Conservation (phyloP, 2,888 invertebrate species). For the Zhuqinia jingwanae region DNA sequence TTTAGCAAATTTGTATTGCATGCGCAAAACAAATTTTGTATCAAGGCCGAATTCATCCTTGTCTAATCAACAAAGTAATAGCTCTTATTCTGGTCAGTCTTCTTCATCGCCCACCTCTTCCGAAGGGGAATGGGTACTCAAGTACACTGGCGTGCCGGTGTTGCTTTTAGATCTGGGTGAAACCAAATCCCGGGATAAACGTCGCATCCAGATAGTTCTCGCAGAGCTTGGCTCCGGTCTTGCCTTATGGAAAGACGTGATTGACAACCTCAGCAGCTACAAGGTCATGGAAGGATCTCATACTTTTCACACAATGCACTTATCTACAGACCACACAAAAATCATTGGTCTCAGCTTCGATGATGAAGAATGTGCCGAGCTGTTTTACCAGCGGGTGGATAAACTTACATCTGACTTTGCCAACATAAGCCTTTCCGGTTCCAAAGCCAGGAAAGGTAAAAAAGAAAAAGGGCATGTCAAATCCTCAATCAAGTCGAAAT, state of each 20-base stretch:
- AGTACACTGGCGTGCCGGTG: slow-evolving; percentile 90
- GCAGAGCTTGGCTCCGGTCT: slow-evolving; percentile 91
- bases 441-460: slow-evolving; percentile 83
- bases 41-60: slow-evolving; percentile 75
- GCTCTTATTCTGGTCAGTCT: slow-evolving; percentile 62
- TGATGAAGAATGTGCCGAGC: slow-evolving; percentile 87
- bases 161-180: slow-evolving; percentile 89
- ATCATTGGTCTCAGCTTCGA: slow-evolving; percentile 91
- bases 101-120: slow-evolving; percentile 78
- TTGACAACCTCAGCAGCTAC: slow-evolving; percentile 90
- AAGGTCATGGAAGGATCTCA: slow-evolving; percentile 82
- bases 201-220: slow-evolving; percentile 87
- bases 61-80: slow-evolving; percentile 62
- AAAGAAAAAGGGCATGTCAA: slow-evolving; percentile 77
- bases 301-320: slow-evolving; percentile 90
- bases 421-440: slow-evolving; percentile 88
- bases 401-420: slow-evolving; percentile 88
- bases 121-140: slow-evolving; percentile 85
- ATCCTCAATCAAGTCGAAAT: slow-evolving; percentile 69
- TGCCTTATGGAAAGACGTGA: slow-evolving; percentile 90
- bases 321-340: slow-evolving; percentile 88
- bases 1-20: slow-evolving; percentile 87
- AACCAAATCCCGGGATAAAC: slow-evolving; percentile 86
- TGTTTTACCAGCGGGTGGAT: slow-evolving; percentile 87
- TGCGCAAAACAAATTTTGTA: slow-evolving; percentile 81